Base-by-base conservation (phyloP, 2,113 vertebrate genomes). In the Oryzias curvinotus region DNA sequence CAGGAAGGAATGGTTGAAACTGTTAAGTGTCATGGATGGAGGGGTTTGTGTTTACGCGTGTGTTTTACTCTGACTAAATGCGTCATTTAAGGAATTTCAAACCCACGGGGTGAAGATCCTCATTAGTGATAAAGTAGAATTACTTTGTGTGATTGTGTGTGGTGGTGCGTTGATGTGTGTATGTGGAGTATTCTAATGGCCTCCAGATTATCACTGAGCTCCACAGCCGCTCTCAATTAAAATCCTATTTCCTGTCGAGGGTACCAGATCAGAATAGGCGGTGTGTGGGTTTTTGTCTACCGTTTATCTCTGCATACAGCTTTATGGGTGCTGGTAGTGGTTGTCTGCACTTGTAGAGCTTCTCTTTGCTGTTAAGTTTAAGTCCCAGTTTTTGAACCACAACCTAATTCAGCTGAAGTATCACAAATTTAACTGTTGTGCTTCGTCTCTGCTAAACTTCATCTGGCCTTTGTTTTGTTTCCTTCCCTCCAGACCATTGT, bases 401-500 rank as follows among this genome's bases (percentile, higher is more conserved):
- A 18, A 18, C 4, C 12, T 49, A 14, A 23, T 42, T 1, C 51
- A 23, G n/a, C 19, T 50, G 1, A 44, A 42, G 16, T 25, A 42
- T 42, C 4, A n/a, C 12, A 36, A 7, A 14, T 47, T 4, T n/a
- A 18, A 30, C 7, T 49, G 5, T 18, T 6, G 28, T 19, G 0
- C 6, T 19, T 47, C 42, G 30, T n/a, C 15, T 25, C 8, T 0
- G 14, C 47, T 58, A 3, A 14, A 51, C 19, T 19, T 55, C 21
- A 50, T 19, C n/a, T n/a, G 18, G 1, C 5, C 8, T 19, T 21
- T 17, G 47, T 14, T 51, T 4, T 52, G 7, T 41, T 7, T 28
- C 10, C 19, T 47, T 28, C 44, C 44, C 17, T 70, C 45, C 85
- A 98, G 97, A 95, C 92, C 44, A 96, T 98, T 6, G 84, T 98